Percentiles rank a stretch among this genome's conserved stretches.
Conservation (phyloP, 2,113 vertebrate genomes). For the Dipodomys ordii region DNA sequence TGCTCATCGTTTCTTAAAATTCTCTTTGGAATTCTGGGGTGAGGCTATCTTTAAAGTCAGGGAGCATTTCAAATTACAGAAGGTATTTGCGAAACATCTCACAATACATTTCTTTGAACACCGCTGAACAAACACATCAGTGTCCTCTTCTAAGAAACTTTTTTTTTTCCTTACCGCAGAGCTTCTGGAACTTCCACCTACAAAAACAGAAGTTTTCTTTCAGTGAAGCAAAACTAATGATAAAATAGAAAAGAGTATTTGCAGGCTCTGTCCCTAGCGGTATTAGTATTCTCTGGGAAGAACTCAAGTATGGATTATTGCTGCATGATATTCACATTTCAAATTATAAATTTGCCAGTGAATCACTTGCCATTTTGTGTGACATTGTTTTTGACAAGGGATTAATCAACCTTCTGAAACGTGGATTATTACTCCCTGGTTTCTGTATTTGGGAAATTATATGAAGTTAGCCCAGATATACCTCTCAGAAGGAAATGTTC, state of each 20-base stretch:
- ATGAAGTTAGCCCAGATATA: neutral
- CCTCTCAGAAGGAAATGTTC: neutral
- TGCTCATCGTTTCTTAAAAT: constrained; percentile 78
- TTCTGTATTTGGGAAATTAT: neutral
- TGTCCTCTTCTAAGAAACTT: constrained; percentile 61
- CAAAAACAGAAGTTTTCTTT: constrained; percentile 61
- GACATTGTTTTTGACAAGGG: neutral
- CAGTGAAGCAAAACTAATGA: constrained; percentile 61
- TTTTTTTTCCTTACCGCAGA: constrained; percentile 84
- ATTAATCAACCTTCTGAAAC: neutral
- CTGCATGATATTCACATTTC: neutral
- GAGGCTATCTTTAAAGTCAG: constrained; percentile 76
- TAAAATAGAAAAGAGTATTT: neutral
- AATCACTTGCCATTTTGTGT: neutral
- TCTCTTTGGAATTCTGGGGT: constrained; percentile 61
- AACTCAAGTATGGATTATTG: neutral
- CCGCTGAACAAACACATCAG: constrained; percentile 33
- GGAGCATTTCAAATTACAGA: constrained; percentile 75
- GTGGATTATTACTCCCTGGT: neutral
- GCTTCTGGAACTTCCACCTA: constrained; percentile 90
- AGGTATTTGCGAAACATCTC: constrained; percentile 78
- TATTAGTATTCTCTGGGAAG: neutral
- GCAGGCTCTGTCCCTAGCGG: neutral
- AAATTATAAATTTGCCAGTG: neutral
- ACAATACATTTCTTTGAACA: constrained; percentile 76